Base-by-base conservation (phyloP, 37 sponge, comb jelly and placozoan species). In the Aphrocallistes beatrix region DNA sequence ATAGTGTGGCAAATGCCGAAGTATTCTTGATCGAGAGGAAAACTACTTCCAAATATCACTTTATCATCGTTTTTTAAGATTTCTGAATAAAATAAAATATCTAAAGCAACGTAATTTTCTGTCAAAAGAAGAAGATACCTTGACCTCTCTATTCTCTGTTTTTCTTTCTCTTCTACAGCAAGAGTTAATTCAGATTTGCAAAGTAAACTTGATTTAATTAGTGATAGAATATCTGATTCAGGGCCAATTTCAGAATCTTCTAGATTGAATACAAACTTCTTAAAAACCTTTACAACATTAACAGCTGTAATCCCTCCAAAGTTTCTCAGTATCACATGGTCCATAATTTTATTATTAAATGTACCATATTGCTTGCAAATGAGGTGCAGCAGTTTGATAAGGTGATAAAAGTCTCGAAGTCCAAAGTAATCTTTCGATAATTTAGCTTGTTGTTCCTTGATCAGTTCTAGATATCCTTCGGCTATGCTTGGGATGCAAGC, bases 1-100 rank as follows among this genome's bases (percentile, higher is more conserved):
- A 60, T 60, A 60, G 10, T 60, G 21, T 60, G 75, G n/a, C 75
- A 60, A 13, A 60, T 60, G n/a, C n/a, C n/a, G 75, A 60, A 60
- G 75, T 30, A 25, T 30, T 60, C 75, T 30, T 60, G 10, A 28
- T 60, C 75, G 3, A 32, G 75, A 21, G 75, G 75, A 30, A 60
- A 60, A 60, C 75, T 60, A 13, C 75, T 60, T 6, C 75, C 75
- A 60, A 60, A 60, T 28, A 60, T 60, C n/a, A 60, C 75, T 13
- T 60, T 60, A 19, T 19, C n/a, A 60, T 60, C 34, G 10, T 60
- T 28, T 25, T 60, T 28, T 30, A 60, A 6, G n/a, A 60, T 60
- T 3, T 60, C 34, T 25, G 34, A 60, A 25, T 60, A 30, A 28
- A 60, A 60, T 32, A 60, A 30, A 13, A 60, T 60, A 30, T 60